Conservation (phyloP, 1,140 invertebrate species). For the Temnothorax longispinosus region DNA sequence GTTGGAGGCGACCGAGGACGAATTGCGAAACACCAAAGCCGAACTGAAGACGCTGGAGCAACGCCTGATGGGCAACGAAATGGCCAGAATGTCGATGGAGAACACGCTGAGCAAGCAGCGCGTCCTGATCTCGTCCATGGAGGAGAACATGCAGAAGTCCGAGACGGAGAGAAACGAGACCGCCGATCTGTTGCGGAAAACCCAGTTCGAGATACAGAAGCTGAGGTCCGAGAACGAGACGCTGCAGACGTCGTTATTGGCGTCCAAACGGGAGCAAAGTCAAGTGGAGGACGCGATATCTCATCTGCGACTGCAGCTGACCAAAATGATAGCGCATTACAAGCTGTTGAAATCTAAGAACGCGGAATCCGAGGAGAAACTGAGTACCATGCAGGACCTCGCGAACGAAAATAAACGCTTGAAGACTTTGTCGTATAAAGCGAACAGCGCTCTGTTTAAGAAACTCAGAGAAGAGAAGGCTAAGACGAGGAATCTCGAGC, state of each 20-base stretch:
- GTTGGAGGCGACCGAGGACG: constrained; percentile 72
- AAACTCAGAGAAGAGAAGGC: constrained; percentile 75
- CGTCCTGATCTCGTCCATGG: constrained; percentile 67
- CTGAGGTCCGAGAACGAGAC: constrained; percentile 75
- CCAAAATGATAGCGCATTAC: constrained; percentile 80
- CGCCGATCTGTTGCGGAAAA: constrained; percentile 43
- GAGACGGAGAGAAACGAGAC: constrained; percentile 72
- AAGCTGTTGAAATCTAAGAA: constrained; percentile 79
- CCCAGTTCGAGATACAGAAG: constrained; percentile 67
- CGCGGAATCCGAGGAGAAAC: constrained; percentile 75
- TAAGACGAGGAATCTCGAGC: constrained; percentile 69
- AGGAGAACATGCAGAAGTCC: constrained; percentile 67
- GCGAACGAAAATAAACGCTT: constrained; percentile 76
- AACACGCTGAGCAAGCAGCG: constrained; percentile 65
- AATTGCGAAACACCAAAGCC: constrained; percentile 62
- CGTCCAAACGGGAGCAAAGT: constrained; percentile 76
- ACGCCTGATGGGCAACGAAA: constrained; percentile 65
- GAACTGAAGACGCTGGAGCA: constrained; percentile 73
- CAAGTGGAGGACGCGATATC: constrained; percentile 79
- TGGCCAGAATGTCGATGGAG: constrained; percentile 67
- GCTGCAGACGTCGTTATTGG: constrained; percentile 70
- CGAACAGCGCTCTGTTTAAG: constrained; percentile 72
- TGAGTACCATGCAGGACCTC: constrained; percentile 74
- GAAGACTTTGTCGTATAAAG: constrained; percentile 70
- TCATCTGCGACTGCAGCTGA: constrained; percentile 76